phyloP scores from a whole-genome alignment of 2,797 vertebrate species.

The Thunnus albacares region DNA sequence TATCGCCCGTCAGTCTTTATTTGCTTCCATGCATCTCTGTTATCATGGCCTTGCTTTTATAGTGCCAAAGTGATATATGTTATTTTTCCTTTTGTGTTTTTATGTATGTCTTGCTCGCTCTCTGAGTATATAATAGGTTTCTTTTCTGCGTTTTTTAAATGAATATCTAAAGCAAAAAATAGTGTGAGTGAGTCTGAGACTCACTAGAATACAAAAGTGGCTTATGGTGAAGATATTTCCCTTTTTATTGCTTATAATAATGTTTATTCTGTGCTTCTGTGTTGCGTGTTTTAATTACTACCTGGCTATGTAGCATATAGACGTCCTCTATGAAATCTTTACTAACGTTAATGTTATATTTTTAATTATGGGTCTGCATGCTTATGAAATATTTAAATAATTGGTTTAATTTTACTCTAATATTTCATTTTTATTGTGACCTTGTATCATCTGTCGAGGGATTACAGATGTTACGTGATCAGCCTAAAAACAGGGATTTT shows the following conservation, averaged over 20 bases:
- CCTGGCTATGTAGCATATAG: not conserved
- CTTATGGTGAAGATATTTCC: no score
- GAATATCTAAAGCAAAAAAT: not conserved
- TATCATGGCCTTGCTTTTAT: no score
- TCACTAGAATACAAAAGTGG: no score
- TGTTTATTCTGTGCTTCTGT: not conserved
- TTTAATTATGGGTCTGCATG: not conserved
- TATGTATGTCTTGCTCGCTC: not conserved
- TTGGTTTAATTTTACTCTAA: not conserved
- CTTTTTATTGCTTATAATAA: not conserved
- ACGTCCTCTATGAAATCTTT: not conserved
- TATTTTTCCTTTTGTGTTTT: not conserved
- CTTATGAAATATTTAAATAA: not conserved
- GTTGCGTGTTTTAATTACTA: not conserved
- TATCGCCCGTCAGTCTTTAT: no score
- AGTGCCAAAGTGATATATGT: no score
- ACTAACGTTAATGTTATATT: not conserved
- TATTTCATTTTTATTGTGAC: not conserved
- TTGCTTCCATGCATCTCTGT: not conserved
- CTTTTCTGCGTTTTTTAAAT: not conserved
- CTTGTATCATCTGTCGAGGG: not conserved
- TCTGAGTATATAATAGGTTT: not conserved
- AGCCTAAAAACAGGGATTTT: not conserved
- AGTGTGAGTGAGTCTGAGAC: no score
- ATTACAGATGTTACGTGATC: not conserved